phyloP scores from a whole-genome alignment of 2,113 vertebrate species.

The Prunella fulvescens region DNA sequence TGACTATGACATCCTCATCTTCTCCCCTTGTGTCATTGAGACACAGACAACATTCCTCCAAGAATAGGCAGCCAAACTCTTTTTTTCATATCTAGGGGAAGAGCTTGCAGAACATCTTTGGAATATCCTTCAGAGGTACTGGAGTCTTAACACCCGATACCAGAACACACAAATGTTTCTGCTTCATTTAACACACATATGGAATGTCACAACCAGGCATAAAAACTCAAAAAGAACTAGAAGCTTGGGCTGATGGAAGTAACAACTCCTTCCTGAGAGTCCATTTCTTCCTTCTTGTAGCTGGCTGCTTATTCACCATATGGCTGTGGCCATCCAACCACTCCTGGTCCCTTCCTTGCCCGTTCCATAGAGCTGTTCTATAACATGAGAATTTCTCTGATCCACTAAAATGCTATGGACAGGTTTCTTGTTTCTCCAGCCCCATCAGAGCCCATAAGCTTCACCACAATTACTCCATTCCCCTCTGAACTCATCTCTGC shows the following conservation, averaged over 20 bases:
- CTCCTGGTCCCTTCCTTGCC: not conserved
- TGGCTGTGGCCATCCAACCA: not conserved
- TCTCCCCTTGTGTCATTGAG: not conserved
- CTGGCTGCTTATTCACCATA: not conserved
- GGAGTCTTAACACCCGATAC: not conserved
- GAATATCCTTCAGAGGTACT: not conserved
- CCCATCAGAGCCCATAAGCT: not conserved
- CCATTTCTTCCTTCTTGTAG: not conserved
- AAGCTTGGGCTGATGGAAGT: not conserved
- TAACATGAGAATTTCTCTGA: not conserved
- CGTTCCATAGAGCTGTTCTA: not conserved
- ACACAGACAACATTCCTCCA: not conserved
- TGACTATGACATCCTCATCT: not conserved
- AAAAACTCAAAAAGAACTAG: not conserved
- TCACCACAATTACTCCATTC: not conserved
- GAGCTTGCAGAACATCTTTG: not conserved
- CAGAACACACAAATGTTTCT: not conserved
- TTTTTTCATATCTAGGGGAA: not conserved
- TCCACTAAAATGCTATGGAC: not conserved
- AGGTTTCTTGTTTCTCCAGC: not conserved
- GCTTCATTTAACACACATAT: not conserved
- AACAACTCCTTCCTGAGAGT: not conserved
- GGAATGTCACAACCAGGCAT: not conserved
- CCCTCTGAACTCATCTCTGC: not conserved
- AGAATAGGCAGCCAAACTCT: not conserved